Evolutionary conservation across 2,797 vertebrate genomes (phyloP), one percentile per base, ranked within the genome.

Genomic region (Enteromius treurensis): DNA sequence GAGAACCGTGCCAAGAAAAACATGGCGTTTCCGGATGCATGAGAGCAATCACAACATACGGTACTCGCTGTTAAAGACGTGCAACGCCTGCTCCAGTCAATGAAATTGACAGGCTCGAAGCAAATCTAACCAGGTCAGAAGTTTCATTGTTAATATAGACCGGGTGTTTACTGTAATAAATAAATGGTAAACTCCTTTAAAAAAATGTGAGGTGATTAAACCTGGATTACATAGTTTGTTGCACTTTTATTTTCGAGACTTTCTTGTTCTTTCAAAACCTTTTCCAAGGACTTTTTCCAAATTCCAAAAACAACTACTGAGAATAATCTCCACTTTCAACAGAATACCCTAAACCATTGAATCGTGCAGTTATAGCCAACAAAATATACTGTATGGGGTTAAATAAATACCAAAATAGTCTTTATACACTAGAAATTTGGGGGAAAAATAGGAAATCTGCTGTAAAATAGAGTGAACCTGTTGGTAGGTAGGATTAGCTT

Each of bases 41-140:
- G 53, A 79, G 83, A 69, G 83, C 71, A 81, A 86, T 67, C 51
- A 83, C 80, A 84, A 76, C 82, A 80, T 84, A 87, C 71, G 40
- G 40, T 69, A 51, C 26, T 85, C 60, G 62, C 83, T 86, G 85
- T 85, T 19, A 68, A 21, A 81, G 75, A 79, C 26, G 9, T 68
- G 89, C 89, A 88, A 81, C 88, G 86, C 51, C 70, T 90, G 87
- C 77, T 86, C 45, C 55, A 91, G 92, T 92, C 89, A 90, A 85
- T 87, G 88, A 88, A 86, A 90, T 86, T 53, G 9, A 49, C 65
- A 42, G 78, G 68, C 34, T 47, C 13, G 37, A 85, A 74, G 93
- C 34, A 26, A 26, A 60, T 26, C 60, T 89, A 85, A 87, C 15
- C 42, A 7, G 7, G 40, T 51, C 62, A 71, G 49, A 62, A 26